phyloP scores from a whole-genome alignment of 2,888 invertebrate genomes.

The Dryomyza anilis region DNA sequence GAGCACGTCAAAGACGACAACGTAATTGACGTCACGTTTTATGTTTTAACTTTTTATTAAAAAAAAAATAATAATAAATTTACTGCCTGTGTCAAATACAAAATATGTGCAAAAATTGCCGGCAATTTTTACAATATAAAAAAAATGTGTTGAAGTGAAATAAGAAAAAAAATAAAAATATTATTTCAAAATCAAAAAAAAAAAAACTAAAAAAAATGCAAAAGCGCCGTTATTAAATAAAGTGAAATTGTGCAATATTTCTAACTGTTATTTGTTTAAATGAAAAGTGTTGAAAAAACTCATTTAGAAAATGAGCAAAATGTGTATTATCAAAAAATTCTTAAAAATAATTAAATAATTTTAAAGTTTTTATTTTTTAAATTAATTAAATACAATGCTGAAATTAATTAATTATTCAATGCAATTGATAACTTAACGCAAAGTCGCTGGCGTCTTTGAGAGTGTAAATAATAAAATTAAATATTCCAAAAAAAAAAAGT shows the following conservation, averaged over 20 bases:
- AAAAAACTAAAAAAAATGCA: not conserved
- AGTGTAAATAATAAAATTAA: slow-evolving; percentile 4
- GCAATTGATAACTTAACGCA: slow-evolving; percentile 3
- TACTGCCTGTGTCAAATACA: no score
- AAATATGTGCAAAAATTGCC: slow-evolving; percentile 21
- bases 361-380: not conserved
- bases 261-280: not conserved
- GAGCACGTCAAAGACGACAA: not conserved
- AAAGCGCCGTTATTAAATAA: not conserved
- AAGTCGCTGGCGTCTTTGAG: slow-evolving; percentile 22
- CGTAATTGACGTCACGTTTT: not conserved
- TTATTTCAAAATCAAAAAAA: not conserved
- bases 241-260: slow-evolving; percentile 8
- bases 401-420: not conserved
- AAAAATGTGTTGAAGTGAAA: not conserved
- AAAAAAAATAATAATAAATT: not conserved
- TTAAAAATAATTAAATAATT: slow-evolving; percentile 1
- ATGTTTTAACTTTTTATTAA: not conserved
- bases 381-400: not conserved
- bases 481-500: not conserved
- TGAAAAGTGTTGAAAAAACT: not conserved
- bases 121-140: slow-evolving; percentile 15
- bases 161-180: not conserved
- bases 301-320: not conserved
- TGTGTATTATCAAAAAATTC: not conserved